Evolutionary conservation across 92 coral and sea anemone genomes (phyloP).

Genomic region (Siderastrea siderea): DNA sequence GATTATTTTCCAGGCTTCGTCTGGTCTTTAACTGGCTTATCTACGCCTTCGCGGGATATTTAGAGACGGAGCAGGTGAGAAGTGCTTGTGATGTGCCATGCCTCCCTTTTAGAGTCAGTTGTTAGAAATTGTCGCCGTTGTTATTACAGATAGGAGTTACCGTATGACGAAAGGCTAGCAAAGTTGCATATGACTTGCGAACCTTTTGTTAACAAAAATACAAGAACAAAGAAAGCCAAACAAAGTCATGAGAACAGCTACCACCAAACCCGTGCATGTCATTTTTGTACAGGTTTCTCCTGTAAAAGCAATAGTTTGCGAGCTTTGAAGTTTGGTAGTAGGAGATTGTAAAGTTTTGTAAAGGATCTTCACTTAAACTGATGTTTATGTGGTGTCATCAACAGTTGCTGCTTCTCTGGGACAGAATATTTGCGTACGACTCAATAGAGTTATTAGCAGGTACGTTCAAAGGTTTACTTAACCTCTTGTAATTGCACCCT

Average conservation of each 20-base stretch:
- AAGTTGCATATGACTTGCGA: no score
- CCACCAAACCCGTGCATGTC: no score
- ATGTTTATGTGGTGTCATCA: neutral
- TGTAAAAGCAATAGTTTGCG: no score
- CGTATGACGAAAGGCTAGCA: no score
- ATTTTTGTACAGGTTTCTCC: no score
- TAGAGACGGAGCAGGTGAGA: constrained; percentile 91
- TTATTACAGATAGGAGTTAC: no score
- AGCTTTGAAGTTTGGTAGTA: no score
- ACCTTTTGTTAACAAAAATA: no score
- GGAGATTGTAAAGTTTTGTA: neutral
- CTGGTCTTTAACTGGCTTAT: constrained; percentile 96
- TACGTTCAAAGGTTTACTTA: neutral
- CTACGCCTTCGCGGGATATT: constrained; percentile 96
- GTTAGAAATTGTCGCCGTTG: no score
- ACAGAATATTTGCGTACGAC: constrained; percentile 94
- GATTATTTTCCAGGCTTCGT: constrained; percentile 63
- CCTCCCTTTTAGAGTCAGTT: neutral
- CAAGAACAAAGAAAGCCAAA: no score
- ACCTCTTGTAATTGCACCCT: neutral
- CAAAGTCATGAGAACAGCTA: no score
- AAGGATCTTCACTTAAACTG: no score
- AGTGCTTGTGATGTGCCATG: neutral
- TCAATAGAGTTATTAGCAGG: constrained; percentile 94
- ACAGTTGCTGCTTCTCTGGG: constrained; percentile 96